Evolutionary conservation across 2,888 invertebrate species (phyloP).

Genomic region (Phymatocera aterrima): DNA sequence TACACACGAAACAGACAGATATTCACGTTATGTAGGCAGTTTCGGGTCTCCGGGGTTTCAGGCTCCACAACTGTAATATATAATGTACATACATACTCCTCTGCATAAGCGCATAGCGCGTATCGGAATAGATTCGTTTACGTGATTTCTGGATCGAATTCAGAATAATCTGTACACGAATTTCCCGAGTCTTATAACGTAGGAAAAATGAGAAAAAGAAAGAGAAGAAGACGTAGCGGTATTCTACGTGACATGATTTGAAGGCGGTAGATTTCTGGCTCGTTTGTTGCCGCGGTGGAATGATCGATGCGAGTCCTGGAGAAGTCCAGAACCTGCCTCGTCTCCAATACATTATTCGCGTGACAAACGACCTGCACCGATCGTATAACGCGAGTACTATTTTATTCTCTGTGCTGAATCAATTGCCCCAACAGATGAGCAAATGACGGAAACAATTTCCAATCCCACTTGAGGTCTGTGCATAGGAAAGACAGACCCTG

Average conservation of each 20-base stretch:
- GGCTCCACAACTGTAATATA: too few species aligned
- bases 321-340: background rate
- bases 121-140: too few species aligned
- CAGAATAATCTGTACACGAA: background rate
- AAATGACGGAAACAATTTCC: background rate
- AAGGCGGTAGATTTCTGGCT: constrained; percentile 47
- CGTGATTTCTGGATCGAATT: background rate
- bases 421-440: background rate
- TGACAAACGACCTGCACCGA: background rate
- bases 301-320: constrained; percentile 34
- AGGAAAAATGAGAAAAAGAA: constrained; percentile 47
- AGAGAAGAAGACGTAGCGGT: constrained; percentile 44
- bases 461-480: background rate
- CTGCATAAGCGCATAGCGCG: too few species aligned
- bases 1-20: background rate
- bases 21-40: background rate
- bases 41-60: background rate
- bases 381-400: background rate
- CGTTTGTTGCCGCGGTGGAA: background rate
- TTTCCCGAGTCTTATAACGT: too few species aligned
- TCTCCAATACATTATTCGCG: too few species aligned
- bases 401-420: background rate
- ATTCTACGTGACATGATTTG: constrained; percentile 42
- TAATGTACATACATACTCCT: too few species aligned
- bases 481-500: background rate